phyloP scores from a whole-genome alignment of 1,140 invertebrate genomes.

The Temnothorax curvispinosus region DNA sequence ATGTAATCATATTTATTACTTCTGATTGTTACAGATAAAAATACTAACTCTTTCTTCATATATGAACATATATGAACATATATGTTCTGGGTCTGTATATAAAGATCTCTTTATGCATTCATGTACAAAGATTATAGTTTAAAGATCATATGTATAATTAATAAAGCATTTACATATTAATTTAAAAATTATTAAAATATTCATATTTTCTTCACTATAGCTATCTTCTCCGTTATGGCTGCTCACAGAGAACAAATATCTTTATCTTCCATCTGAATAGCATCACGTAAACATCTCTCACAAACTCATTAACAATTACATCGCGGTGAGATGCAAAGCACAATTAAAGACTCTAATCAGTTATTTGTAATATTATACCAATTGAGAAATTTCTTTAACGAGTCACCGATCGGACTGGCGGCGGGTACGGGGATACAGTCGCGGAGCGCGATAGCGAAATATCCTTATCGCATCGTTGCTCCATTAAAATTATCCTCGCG shows the following conservation, averaged over 20 bases:
- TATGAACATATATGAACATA: not conserved
- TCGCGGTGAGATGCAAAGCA: not conserved
- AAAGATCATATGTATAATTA: not conserved
- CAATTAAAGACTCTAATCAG: not conserved
- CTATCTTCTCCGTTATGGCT: too few relatives aligned
- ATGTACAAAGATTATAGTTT: not conserved
- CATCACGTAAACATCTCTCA: not conserved
- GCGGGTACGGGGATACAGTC: not conserved
- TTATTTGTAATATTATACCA: not conserved
- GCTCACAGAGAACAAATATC: not conserved
- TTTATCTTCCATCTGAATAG: not conserved
- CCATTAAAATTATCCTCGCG: constrained; percentile 18
- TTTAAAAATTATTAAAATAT: not conserved
- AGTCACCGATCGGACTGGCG: not conserved
- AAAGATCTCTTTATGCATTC: not conserved
- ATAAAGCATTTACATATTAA: not conserved
- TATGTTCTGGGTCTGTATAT: not conserved
- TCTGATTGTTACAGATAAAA: not conserved
- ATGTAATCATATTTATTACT: not conserved
- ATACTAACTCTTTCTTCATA: not conserved
- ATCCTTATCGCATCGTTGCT: constrained; percentile 14
- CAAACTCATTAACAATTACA: not conserved
- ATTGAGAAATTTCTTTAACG: not conserved
- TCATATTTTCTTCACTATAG: not conserved
- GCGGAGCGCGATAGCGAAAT: not conserved